A percentile compares a stretch with the other conserved stretches of the same genome.
Conservation (phyloP, 1,140 invertebrate genomes). For the Agrypnia vestita region DNA sequence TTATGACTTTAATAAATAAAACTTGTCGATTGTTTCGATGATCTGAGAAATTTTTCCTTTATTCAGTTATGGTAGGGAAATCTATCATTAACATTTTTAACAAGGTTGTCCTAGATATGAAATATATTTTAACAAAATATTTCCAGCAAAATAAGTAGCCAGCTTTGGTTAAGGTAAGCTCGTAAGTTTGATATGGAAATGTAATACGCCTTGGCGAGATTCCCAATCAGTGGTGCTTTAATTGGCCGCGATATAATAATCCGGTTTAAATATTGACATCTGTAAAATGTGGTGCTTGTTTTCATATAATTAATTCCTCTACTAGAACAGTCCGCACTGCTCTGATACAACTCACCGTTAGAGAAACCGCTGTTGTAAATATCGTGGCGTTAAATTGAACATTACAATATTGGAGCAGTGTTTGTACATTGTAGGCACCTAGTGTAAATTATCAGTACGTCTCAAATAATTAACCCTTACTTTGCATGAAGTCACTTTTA, state of each 20-base stretch:
- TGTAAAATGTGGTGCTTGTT: constrained; percentile 33
- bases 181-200: not conserved
- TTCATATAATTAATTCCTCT: constrained; percentile 38
- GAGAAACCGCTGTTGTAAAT: constrained; percentile 1
- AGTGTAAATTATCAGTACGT: too few species aligned
- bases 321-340: not conserved
- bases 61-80: too few species aligned
- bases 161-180: too few species aligned
- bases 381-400: constrained; percentile 20
- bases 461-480: too few species aligned
- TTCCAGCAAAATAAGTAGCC: too few species aligned
- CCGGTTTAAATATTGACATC: constrained; percentile 42
- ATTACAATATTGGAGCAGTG: not conserved
- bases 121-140: too few species aligned
- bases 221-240: constrained; percentile 16
- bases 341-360: constrained; percentile 4
- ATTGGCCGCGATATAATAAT: constrained; percentile 34
- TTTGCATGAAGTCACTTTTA: too few species aligned
- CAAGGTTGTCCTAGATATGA: too few species aligned
- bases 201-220: not conserved
- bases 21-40: not conserved
- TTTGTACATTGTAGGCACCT: too few species aligned
- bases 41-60: too few species aligned
- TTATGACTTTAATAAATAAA: too few species aligned
- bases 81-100: too few species aligned